Conservation (phyloP, 2,797 vertebrate genomes). For the Tapera naevia region DNA sequence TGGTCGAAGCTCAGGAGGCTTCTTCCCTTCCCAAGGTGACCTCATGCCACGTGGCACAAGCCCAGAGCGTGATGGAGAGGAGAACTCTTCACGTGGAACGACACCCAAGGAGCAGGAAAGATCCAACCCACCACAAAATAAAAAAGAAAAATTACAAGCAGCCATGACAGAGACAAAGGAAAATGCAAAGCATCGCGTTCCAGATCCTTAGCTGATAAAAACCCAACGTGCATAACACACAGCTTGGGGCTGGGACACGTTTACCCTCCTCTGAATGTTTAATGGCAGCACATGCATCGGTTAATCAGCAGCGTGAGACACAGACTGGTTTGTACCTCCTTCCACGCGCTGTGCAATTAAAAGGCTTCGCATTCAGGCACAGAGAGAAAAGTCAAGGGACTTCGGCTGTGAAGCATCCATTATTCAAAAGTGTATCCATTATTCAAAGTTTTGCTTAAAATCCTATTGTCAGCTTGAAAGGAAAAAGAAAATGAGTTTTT, state of each 20-base stretch:
- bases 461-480: constrained; percentile 62
- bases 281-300: constrained; percentile 20
- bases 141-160: background rate
- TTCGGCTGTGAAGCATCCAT: constrained; percentile 46
- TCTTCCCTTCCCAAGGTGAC: background rate
- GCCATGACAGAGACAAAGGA: background rate
- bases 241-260: background rate
- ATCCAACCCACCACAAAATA: background rate
- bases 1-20: background rate
- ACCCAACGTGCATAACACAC: background rate
- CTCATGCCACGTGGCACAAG: background rate
- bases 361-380: constrained; percentile 57
- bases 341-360: constrained; percentile 52
- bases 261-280: constrained; percentile 54
- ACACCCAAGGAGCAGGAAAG: background rate
- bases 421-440: constrained; percentile 70
- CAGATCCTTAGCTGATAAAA: constrained; percentile 22
- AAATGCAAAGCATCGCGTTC: background rate
- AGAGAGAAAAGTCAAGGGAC: constrained; percentile 58
- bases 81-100: background rate
- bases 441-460: constrained; percentile 67
- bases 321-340: constrained; percentile 51
- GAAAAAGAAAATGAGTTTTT: constrained; percentile 53
- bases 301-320: constrained; percentile 44
- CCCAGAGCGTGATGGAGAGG: background rate